These are phyloP conservation scores for Hydractinia echinata DNA, from an alignment of 30 jellyfish, hydroid and myxozoan species.

Conservation along the genomic window DNA sequence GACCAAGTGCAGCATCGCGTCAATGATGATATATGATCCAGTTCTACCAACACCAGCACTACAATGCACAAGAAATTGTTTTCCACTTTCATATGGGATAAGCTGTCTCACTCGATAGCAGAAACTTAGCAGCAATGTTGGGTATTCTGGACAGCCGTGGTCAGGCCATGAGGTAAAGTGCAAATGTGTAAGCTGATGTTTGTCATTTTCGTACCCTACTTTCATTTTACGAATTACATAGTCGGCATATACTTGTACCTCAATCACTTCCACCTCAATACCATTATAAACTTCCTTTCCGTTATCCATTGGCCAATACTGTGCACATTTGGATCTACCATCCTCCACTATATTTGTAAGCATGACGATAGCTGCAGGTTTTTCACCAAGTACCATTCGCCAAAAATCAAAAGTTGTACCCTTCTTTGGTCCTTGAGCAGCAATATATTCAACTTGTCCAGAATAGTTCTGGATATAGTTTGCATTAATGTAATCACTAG, in stretches of 20 bases:
- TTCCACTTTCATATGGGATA: conserved; percentile 44
- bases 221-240: conserved; percentile 55
- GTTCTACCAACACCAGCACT: conserved; percentile 99
- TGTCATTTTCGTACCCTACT: neutral
- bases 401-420: conserved; percentile 26
- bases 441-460: conserved; percentile 6
- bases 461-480: conserved; percentile 10
- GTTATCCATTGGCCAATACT: conserved; percentile 76
- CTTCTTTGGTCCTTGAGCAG: conserved; percentile 30
- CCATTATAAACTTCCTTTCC: conserved; percentile 68
- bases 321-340: conserved; percentile 55
- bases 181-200: conserved; percentile 24
- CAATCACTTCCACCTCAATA: conserved; percentile 47
- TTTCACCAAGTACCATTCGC: conserved; percentile 29
- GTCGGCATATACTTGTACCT: conserved; percentile 75
- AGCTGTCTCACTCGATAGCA: conserved; percentile 67
- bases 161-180: conserved; percentile 98
- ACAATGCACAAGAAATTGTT: conserved; percentile 83
- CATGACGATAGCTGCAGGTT: conserved; percentile 22
- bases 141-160: conserved; percentile 90
- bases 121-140: conserved; percentile 75
- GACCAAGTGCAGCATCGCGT: conserved; percentile 60
- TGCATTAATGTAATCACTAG: conserved; percentile 25
- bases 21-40: conserved; percentile 71
- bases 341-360: conserved; percentile 19